Evolutionary conservation across 2,888 invertebrate genomes (phyloP).

Genomic region (Seira musarum): DNA sequence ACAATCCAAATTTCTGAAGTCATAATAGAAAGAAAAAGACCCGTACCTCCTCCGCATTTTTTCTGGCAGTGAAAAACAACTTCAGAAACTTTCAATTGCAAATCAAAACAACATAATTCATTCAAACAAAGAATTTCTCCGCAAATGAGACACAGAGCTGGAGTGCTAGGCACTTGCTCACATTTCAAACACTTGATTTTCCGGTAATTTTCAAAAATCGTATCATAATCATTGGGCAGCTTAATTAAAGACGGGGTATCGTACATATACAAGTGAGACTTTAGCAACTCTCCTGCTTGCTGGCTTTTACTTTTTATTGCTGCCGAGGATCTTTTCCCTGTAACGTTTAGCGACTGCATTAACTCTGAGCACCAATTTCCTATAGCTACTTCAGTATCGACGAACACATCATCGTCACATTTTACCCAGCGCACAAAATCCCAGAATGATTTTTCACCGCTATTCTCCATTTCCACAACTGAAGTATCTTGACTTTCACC

Average conservation of each 20-base stretch:
- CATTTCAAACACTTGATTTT: slow-evolving; percentile 57
- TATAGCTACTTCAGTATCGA: slow-evolving; percentile 35
- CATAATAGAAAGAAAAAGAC: slow-evolving; percentile 55
- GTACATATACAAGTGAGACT: slow-evolving; percentile 52
- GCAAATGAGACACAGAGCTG: slow-evolving; percentile 60
- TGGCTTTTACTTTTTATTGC: background rate
- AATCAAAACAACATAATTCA: slow-evolving; percentile 57
- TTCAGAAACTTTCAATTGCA: slow-evolving; percentile 44
- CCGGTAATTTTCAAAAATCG: slow-evolving; percentile 57
- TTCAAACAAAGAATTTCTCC: slow-evolving; percentile 58
- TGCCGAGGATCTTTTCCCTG: background rate
- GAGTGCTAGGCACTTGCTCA: slow-evolving; percentile 48
- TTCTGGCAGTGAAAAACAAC: slow-evolving; percentile 53
- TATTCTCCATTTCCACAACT: background rate
- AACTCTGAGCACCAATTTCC: slow-evolving; percentile 54
- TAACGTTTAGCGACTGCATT: slow-evolving; percentile 19
- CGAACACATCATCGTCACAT: background rate
- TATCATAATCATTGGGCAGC: slow-evolving; percentile 58
- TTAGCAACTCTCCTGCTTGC: slow-evolving; percentile 30
- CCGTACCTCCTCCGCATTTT: slow-evolving; percentile 58
- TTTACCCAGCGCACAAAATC: slow-evolving; percentile 35
- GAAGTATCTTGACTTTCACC: background rate
- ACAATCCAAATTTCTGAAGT: slow-evolving; percentile 59
- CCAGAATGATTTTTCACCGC: slow-evolving; percentile 20
- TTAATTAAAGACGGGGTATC: slow-evolving; percentile 51